These are phyloP conservation scores for Chloroceryle inda DNA, from an alignment of 2,797 vertebrate species.

Conservation along the genomic window DNA sequence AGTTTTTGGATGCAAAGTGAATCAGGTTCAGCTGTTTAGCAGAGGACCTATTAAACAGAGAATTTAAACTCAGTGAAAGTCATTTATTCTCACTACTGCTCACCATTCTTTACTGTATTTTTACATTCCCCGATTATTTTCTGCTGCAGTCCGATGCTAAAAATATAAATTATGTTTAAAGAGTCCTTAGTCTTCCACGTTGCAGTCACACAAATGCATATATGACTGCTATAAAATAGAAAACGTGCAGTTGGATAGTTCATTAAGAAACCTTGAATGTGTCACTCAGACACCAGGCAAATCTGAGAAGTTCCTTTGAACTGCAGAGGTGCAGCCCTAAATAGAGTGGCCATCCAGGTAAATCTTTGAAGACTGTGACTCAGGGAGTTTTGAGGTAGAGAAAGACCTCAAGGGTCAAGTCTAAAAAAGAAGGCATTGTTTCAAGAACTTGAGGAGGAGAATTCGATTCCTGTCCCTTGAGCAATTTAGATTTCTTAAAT, in stretches of 20 bases:
- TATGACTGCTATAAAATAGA: not conserved
- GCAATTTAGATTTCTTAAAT: not conserved
- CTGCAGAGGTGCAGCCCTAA: not conserved
- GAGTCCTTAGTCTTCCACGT: not conserved
- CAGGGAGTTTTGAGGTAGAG: not conserved
- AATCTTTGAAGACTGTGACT: not conserved
- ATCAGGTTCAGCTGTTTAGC: not conserved
- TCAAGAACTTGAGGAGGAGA: not conserved
- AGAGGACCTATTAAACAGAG: not conserved
- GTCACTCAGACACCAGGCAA: not conserved
- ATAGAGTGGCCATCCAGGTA: not conserved
- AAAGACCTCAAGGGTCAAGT: not conserved
- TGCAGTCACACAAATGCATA: not conserved
- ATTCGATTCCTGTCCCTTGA: not conserved
- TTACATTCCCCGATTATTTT: not conserved
- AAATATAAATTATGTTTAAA: not conserved
- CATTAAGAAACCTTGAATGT: not conserved
- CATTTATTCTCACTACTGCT: not conserved
- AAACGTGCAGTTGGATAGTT: not conserved
- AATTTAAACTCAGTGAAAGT: not conserved
- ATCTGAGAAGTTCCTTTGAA: not conserved
- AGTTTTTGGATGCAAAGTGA: not conserved
- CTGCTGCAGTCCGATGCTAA: not conserved
- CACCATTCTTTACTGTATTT: not conserved
- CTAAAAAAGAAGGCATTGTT: not conserved